Evolutionary conservation across 2,113 vertebrate genomes (phyloP).

Genomic region (Pluvialis apricaria): DNA sequence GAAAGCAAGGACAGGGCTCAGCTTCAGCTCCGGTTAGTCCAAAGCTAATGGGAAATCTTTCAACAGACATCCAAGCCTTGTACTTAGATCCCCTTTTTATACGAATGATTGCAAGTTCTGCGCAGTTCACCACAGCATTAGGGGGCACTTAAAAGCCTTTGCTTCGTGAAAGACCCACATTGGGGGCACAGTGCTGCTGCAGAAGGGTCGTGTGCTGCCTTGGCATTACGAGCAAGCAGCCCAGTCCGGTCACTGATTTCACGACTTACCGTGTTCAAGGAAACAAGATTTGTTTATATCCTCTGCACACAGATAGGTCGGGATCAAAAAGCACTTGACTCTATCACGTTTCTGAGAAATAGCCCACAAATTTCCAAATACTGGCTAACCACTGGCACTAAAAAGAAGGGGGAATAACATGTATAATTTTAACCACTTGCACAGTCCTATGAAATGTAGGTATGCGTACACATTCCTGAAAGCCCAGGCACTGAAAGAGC

Average conservation of each 20-base stretch:
- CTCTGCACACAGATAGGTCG: no score
- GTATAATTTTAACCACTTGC: conserved; percentile 19
- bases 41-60: not conserved
- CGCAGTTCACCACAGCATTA: no score
- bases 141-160: no score
- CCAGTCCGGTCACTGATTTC: no score
- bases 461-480: not conserved
- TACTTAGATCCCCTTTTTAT: no score
- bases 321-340: not conserved
- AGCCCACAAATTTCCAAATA: not conserved
- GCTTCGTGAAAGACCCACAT: no score
- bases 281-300: no score
- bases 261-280: no score
- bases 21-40: not conserved
- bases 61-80: not conserved
- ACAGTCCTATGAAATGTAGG: not conserved
- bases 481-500: not conserved
- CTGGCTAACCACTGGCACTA: not conserved
- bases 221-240: no score
- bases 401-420: not conserved
- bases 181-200: no score
- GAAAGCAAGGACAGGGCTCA: not conserved
- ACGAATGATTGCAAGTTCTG: no score
- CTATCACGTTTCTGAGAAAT: not conserved
- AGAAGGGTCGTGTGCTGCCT: no score